Percentiles rank a stretch among this genome's conserved stretches.
phyloP scores from a whole-genome alignment of 2,888 invertebrate genomes.

The Dasysyrphus albostriatus region DNA sequence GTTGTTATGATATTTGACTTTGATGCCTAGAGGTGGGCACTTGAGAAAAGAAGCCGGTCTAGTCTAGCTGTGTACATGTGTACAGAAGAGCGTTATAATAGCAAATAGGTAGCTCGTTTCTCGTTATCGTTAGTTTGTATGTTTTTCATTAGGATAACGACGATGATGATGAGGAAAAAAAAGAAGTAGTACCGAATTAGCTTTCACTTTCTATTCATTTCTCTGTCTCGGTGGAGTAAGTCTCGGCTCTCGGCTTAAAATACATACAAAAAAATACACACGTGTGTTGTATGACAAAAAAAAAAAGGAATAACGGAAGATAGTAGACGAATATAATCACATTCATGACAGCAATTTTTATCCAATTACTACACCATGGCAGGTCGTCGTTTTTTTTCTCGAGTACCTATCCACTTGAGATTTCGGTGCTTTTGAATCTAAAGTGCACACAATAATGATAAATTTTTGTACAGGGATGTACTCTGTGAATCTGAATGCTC shows the following conservation, averaged over 20 bases:
- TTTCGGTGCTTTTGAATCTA: constrained; percentile 63
- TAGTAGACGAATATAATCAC: constrained; percentile 31
- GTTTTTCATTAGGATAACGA: constrained; percentile 43
- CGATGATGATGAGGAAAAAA: not conserved
- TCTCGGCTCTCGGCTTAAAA: not conserved
- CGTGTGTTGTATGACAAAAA: constrained; percentile 33
- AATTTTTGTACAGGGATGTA: constrained; percentile 6
- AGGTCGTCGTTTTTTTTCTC: constrained; percentile 22
- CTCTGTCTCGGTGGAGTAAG: constrained; percentile 3
- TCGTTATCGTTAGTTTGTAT: constrained; percentile 40
- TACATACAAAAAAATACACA: not conserved
- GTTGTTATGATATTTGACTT: constrained; percentile 28
- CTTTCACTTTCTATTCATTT: constrained; percentile 67
- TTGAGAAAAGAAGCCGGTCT: constrained; percentile 37
- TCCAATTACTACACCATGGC: constrained; percentile 66
- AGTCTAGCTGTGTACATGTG: not conserved
- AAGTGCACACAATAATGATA: constrained; percentile 44
- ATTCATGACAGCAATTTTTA: constrained; percentile 58
- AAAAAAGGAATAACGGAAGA: not conserved
- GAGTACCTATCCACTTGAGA: constrained; percentile 57
- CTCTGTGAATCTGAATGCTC: not conserved
- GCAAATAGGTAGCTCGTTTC: not conserved
- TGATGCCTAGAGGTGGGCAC: constrained; percentile 28
- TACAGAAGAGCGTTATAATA: not conserved
- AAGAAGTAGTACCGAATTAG: constrained; percentile 20